Evolutionary conservation across 2,113 vertebrate genomes (phyloP), one percentile per base, ranked within the genome.

Genomic region (Burhinus bistriatus): DNA sequence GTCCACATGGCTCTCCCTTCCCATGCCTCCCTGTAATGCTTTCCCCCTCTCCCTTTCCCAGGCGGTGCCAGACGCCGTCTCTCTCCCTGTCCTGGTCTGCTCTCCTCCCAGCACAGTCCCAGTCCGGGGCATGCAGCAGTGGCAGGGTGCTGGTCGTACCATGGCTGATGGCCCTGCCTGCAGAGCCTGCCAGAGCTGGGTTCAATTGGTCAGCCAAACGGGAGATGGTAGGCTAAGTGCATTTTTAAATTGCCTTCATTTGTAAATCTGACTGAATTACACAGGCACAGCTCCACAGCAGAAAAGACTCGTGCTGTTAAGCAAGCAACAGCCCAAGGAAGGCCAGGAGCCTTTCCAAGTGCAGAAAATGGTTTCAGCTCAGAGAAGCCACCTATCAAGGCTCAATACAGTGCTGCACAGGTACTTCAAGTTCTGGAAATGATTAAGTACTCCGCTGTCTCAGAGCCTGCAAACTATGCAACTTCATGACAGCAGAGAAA

Each of bases 141-240:
- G 2, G 32, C 38, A 54, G 51, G 32, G 14, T 15, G 0, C 61
- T 59, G 66, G 22, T 27, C 0, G 0, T 17, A 15, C 21, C 34
- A 6, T 0, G 12, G 25, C 36, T 42, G 14, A 14, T 4, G 21
- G 54, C 21, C 27, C 52, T 42, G 32, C 30, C 70, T 76, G 49
- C 49, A 61, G 17, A 65, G 26, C 52, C 32, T 45, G 72, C 17
- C n/a, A 40, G 40, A 55, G 22, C 22, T 75, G 40, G 40, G 30
- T n/a, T 75, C 25, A 32, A 44, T 22, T 44, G 25, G 12, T 51
- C 69, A 45, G 61, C 49, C 78, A 68, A 38, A 79, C 0, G 4
- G 20, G 21, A 76, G 5, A 45, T n/a, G 32, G 47, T 73, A 84
- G 42, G 11, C 51, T 58, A 45, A 52, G 18, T 0, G 11, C 18